Percentiles rank a stretch among this genome's conserved stretches.
phyloP scores from a whole-genome alignment of 2,888 invertebrate species.

The Pharmacophagus antenor region DNA sequence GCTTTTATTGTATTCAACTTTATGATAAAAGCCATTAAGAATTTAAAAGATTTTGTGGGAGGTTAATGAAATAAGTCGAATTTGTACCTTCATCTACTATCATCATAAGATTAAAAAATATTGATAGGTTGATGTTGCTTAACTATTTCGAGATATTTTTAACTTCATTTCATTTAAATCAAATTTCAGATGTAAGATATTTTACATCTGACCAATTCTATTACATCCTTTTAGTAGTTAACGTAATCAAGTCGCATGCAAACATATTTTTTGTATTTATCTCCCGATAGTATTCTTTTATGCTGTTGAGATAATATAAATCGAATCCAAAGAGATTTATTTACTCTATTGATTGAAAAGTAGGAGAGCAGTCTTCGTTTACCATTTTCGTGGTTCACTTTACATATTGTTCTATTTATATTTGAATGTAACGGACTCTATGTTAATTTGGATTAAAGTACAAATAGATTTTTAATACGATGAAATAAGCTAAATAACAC shows the following conservation, averaged over 20 bases:
- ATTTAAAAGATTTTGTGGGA: conserved; percentile 13
- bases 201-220: not conserved
- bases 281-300: not conserved
- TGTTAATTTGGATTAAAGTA: conserved; percentile 10
- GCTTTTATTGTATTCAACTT: conserved; percentile 9
- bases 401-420: conserved; percentile 31
- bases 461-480: conserved; percentile 9
- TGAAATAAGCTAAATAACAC: conserved; percentile 3
- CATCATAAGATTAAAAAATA: not conserved
- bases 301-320: conserved; percentile 18
- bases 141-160: not conserved
- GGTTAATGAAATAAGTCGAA: not conserved
- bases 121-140: not conserved
- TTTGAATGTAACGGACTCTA: conserved; percentile 32
- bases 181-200: not conserved
- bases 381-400: conserved; percentile 34
- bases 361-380: conserved; percentile 29
- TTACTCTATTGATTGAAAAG: conserved; percentile 26
- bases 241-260: too few species aligned
- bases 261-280: not conserved
- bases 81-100: not conserved
- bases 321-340: conserved; percentile 30
- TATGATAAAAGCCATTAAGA: conserved; percentile 15
- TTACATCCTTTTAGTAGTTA: not conserved
- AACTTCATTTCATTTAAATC: not conserved